Percentiles rank a stretch among this genome's conserved stretches.
These are phyloP conservation scores for Peromyscus californicus DNA, from an alignment of 2,113 vertebrate species.

Conservation along the genomic window DNA sequence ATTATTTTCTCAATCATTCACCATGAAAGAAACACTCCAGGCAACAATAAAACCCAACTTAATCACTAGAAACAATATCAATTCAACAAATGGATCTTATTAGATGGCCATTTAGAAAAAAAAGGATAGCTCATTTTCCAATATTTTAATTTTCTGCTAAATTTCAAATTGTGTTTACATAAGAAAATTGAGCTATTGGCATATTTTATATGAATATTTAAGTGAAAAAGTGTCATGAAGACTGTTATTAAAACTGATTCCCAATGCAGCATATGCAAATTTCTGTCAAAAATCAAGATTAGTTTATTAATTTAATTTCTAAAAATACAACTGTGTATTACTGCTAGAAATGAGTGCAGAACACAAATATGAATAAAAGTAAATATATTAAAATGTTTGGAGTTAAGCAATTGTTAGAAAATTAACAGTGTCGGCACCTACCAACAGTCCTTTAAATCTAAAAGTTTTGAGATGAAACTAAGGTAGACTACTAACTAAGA, in stretches of 20 bases:
- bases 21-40: conserved; percentile 84
- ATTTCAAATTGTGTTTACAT: conserved; percentile 77
- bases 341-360: neutral
- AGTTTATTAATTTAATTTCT: conserved; percentile 58
- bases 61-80: conserved; percentile 86
- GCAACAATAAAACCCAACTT: conserved; percentile 85
- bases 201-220: conserved; percentile 75
- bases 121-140: conserved; percentile 79
- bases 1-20: conserved; percentile 87
- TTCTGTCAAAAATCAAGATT: neutral
- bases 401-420: conserved; percentile 11
- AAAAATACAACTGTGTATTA: conserved; percentile 26
- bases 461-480: neutral
- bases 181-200: conserved; percentile 68
- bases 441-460: conserved; percentile 29
- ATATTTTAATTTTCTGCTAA: conserved; percentile 81
- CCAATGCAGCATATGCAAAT: conserved; percentile 55
- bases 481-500: neutral
- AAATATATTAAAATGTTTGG: conserved; percentile 40
- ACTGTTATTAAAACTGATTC: conserved; percentile 79
- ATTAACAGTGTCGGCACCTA: neutral
- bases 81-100: conserved; percentile 83
- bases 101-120: conserved; percentile 79
- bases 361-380: conserved; percentile 18
- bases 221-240: conserved; percentile 65